These are phyloP conservation scores for Drosophila fuyamai DNA, from an alignment of 1,140 invertebrate genomes.

Conservation along the genomic window DNA sequence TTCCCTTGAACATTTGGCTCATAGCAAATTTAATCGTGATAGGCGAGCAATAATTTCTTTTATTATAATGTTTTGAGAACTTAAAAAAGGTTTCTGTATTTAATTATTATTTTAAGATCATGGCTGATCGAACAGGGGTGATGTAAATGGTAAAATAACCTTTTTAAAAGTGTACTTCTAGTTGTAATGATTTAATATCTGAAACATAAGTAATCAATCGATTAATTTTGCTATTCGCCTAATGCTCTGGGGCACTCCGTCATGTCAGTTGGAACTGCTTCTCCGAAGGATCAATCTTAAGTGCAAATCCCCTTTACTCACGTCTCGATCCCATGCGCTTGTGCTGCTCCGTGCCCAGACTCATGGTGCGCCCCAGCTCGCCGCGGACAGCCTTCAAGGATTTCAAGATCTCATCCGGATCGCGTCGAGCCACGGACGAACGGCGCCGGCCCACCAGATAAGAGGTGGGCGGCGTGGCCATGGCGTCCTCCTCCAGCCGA, in stretches of 20 bases:
- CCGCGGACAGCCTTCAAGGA: constrained; percentile 92
- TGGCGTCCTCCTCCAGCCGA: constrained; percentile 84
- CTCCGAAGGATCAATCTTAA: background rate
- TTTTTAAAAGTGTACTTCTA: background rate
- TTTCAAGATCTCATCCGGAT: constrained; percentile 92
- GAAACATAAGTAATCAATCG: background rate
- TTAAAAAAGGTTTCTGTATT: background rate
- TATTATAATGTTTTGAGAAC: too few relatives aligned
- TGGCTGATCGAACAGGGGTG: background rate
- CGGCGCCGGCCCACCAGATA: constrained; percentile 90
- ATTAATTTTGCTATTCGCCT: too few relatives aligned
- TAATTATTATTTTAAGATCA: background rate
- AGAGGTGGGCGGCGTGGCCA: constrained; percentile 86
- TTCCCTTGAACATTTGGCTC: too few relatives aligned
- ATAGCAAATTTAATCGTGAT: background rate
- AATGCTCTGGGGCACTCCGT: background rate
- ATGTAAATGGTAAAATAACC: too few relatives aligned
- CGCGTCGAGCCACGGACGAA: constrained; percentile 91
- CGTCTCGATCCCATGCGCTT: constrained; percentile 87
- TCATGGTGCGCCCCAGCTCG: constrained; percentile 92
- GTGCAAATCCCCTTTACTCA: constrained; percentile 85
- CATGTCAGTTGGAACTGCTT: background rate
- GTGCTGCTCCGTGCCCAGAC: constrained; percentile 87
- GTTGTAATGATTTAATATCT: background rate
- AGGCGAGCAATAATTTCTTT: too few relatives aligned